Percentiles rank a stretch among this genome's conserved stretches.
Conservation (phyloP, 2,797 vertebrate species). For the Alcedo atthis region DNA sequence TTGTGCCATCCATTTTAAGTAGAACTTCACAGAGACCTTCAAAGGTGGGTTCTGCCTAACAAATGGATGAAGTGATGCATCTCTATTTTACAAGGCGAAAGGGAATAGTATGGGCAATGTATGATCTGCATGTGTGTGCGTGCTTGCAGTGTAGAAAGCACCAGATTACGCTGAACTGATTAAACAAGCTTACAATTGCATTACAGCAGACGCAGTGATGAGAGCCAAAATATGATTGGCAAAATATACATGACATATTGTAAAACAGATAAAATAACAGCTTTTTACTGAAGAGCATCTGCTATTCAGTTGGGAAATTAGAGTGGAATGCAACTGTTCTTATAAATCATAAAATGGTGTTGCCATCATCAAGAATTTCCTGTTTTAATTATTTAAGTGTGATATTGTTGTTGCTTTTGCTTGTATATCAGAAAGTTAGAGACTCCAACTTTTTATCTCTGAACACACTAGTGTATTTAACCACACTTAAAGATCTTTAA, state of each 20-base stretch:
- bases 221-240: constrained; percentile 74
- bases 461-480: not conserved
- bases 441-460: not conserved
- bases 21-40: constrained; percentile 13
- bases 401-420: not conserved
- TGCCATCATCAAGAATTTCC: constrained; percentile 53
- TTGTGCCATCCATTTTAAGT: constrained; percentile 50
- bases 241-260: constrained; percentile 72
- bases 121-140: not conserved
- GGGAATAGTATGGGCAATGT: constrained; percentile 12
- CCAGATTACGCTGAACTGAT: constrained; percentile 61
- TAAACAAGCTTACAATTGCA: constrained; percentile 38
- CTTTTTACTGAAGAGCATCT: constrained; percentile 74
- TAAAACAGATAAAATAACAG: constrained; percentile 66
- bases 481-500: not conserved
- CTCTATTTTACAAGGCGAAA: constrained; percentile 4
- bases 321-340: constrained; percentile 54
- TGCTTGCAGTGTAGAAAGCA: not conserved
- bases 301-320: constrained; percentile 76
- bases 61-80: not conserved
- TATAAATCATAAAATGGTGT: constrained; percentile 39
- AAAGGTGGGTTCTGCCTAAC: not conserved
- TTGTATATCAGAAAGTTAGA: not conserved
- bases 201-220: constrained; percentile 52
- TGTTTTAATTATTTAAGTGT: constrained; percentile 2